phyloP scores from a whole-genome alignment of 2,113 vertebrate species.

The Hemibagrus wyckioides region DNA sequence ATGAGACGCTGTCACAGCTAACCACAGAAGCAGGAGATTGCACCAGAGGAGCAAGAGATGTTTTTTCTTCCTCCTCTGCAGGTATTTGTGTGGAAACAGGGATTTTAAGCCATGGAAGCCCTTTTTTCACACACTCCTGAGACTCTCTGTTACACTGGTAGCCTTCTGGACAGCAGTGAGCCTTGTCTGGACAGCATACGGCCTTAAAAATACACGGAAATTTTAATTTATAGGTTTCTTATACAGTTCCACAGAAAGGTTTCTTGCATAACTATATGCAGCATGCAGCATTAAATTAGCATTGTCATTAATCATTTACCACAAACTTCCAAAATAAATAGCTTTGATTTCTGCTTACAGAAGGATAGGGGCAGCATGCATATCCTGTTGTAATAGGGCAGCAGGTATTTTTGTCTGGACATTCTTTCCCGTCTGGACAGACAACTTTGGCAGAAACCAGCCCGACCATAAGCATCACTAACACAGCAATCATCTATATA shows the following conservation, averaged over 20 bases:
- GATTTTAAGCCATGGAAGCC: conserved; percentile 50
- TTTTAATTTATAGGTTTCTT: not conserved
- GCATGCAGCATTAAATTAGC: not conserved
- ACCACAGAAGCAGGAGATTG: conserved; percentile 38
- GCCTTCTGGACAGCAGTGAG: conserved; percentile 70
- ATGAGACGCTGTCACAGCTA: conserved; percentile 48
- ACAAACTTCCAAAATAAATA: not conserved
- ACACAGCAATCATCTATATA: conserved; percentile 64
- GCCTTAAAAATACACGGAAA: conserved; percentile 57
- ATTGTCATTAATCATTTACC: not conserved
- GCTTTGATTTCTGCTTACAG: conserved; percentile 55
- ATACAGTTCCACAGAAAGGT: not conserved
- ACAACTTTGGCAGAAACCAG: conserved; percentile 51
- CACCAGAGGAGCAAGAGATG: not conserved
- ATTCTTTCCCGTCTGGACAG: conserved; percentile 64
- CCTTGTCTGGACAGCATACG: conserved; percentile 68
- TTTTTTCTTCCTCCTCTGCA: not conserved
- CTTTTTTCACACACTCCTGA: conserved; percentile 55
- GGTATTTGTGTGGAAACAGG: conserved; percentile 55
- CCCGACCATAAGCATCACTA: conserved; percentile 51
- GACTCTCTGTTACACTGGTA: conserved; percentile 57
- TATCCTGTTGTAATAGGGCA: conserved; percentile 60
- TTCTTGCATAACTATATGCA: not conserved
- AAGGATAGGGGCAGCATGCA: conserved; percentile 67
- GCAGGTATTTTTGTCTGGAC: conserved; percentile 62